Evolutionary conservation across 2,797 vertebrate species (phyloP), one percentile per base, ranked within the genome.

Genomic region (Astyanax mexicanus): DNA sequence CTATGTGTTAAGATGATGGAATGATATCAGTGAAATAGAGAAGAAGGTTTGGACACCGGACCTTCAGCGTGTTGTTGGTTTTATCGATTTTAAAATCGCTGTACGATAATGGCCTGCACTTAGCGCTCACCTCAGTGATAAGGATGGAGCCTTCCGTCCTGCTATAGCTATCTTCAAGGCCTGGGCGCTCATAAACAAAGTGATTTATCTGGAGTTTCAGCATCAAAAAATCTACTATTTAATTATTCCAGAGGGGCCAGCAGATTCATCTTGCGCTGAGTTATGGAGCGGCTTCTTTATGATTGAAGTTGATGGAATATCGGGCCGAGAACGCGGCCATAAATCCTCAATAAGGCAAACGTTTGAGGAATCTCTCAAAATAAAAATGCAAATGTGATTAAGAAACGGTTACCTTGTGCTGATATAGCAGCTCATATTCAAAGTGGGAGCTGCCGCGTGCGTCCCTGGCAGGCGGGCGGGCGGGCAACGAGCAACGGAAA

Each of bases 341-440:
- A 94, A 94, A 94, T 94, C 93, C 92, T 92, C 89, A 92, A 91
- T 93, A 94, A 94, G 92, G 92, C 93, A 93, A 94, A 93, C 89
- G 91, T 93, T 91, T 93, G 92, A 91, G 89, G 91, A 93, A 92
- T 92, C 89, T 93, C 92, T 92, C 89, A 90, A 91, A 91, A 93
- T 93, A 93, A 93, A 93, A 93, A 93, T 93, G 92, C 91, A 93
- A 93, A 94, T 93, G 91, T 92, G 90, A 92, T 93, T 93, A 93
- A 93, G 92, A 89, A 88, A 87, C 87, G 88, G 92, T 94, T 93
- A 92, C 90, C 88, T 92, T 88, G 88, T 93, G 88, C 92, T 93
- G 93, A 93, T 93, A 91, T 91, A 91, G 92, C 91, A 91, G 90
- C 92, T 92, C 90, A 89, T 91, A 91, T 81, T 60, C 71, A 68